phyloP scores from a whole-genome alignment of 2,113 vertebrate species.

The Tautogolabrus adspersus region DNA sequence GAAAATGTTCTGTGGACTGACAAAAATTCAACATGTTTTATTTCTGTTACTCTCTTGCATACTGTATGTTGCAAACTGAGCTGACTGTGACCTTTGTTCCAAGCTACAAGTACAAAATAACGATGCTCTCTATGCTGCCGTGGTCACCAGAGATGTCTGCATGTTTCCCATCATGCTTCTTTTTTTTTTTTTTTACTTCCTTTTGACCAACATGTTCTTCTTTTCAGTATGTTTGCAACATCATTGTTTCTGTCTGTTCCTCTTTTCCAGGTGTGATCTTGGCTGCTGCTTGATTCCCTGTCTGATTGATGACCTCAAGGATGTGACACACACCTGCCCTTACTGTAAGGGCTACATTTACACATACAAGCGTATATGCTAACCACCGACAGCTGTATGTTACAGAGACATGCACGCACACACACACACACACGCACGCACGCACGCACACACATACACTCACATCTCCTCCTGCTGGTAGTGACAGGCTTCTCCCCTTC shows the following conservation, averaged over 20 bases:
- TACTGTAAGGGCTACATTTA: slow-evolving; percentile 99
- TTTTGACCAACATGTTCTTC: not conserved
- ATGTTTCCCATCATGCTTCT: no score
- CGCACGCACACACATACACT: slow-evolving; percentile 43
- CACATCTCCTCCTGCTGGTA: slow-evolving; percentile 64
- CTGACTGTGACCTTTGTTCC: not conserved
- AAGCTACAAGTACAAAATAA: not conserved
- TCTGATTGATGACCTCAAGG: slow-evolving; percentile 97
- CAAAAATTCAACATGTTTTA: not conserved
- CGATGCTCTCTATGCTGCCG: no score
- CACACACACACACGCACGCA: slow-evolving; percentile 12
- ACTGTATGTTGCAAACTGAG: not conserved
- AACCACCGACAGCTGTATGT: slow-evolving; percentile 74
- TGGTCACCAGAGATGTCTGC: no score
- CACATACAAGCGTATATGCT: slow-evolving; percentile 98
- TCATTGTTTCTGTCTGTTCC: not conserved
- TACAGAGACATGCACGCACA: slow-evolving; percentile 64
- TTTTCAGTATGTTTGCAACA: not conserved
- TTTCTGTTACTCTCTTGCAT: not conserved
- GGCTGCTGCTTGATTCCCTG: slow-evolving; percentile 99
- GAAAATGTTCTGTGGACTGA: not conserved
- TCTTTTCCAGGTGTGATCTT: slow-evolving; percentile 90
- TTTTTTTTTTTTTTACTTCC: no score
- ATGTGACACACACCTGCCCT: slow-evolving; percentile 97
- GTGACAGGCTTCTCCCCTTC: slow-evolving; percentile 40